These are phyloP conservation scores for Subacronicta megacephala DNA, from an alignment of 2,888 invertebrate genomes.

Conservation along the genomic window DNA sequence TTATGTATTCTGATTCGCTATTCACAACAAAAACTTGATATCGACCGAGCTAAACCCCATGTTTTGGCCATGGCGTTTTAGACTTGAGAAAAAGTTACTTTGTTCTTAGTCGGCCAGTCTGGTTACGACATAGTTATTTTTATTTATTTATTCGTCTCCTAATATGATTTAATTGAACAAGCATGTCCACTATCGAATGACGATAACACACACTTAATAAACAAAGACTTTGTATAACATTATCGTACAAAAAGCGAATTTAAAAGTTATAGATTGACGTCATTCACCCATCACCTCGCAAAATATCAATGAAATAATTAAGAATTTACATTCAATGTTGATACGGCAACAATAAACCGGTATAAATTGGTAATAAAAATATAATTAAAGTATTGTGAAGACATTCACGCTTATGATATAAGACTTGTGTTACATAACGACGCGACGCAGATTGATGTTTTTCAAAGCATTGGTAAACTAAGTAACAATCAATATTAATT, in stretches of 20 bases:
- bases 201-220: slow-evolving; percentile 6
- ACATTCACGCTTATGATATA: slow-evolving; percentile 17
- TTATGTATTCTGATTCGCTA: slow-evolving; percentile 44
- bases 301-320: slow-evolving; percentile 53
- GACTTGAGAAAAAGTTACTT: no score
- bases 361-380: slow-evolving; percentile 40
- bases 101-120: no score
- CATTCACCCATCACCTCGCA: slow-evolving; percentile 45
- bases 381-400: slow-evolving; percentile 11
- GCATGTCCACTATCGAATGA: no score
- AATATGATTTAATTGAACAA: no score
- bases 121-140: no score
- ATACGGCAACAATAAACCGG: slow-evolving; percentile 23
- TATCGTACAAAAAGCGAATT: slow-evolving; percentile 17
- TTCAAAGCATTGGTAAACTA: slow-evolving; percentile 27
- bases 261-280: slow-evolving; percentile 37
- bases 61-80: no score
- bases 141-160: no score
- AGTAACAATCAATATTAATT: neutral
- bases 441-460: slow-evolving; percentile 26
- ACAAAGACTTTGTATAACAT: slow-evolving; percentile 2
- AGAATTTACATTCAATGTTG: slow-evolving; percentile 20
- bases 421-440: slow-evolving; percentile 17
- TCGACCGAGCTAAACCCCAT: neutral
- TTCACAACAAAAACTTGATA: slow-evolving; percentile 36